phyloP scores from a whole-genome alignment of 2,797 vertebrate genomes.

The Cottoperca gobio region DNA sequence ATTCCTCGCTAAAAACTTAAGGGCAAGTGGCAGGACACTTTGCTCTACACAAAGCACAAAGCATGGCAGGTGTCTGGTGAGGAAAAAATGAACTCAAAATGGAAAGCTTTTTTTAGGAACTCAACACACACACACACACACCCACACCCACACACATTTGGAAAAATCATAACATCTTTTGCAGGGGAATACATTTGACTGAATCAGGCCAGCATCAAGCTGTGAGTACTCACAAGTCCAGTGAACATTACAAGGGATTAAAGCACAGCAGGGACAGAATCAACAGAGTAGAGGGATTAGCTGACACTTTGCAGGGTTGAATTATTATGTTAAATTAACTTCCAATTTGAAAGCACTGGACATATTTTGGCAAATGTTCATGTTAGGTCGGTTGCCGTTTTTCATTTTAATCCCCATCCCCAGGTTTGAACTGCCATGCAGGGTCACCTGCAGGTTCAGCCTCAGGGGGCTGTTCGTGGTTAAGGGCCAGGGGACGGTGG shows the following conservation, averaged over 20 bases:
- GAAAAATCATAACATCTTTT: slow-evolving; percentile 19
- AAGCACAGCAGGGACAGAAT: slow-evolving; percentile 50
- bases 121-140: too few species aligned
- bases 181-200: slow-evolving; percentile 24
- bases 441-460: slow-evolving; percentile 92
- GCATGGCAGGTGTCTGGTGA: background rate
- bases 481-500: slow-evolving; percentile 78
- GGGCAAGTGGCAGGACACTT: slow-evolving; percentile 23
- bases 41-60: slow-evolving; percentile 8
- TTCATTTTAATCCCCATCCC: background rate
- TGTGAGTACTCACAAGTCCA: slow-evolving; percentile 38
- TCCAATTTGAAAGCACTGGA: background rate
- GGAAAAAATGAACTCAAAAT: background rate
- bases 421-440: slow-evolving; percentile 73
- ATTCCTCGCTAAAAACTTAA: slow-evolving; percentile 24
- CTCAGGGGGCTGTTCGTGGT: slow-evolving; percentile 83
- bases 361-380: background rate
- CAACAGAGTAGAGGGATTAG: slow-evolving; percentile 58
- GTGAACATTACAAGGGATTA: slow-evolving; percentile 56
- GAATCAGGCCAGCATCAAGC: slow-evolving; percentile 37
- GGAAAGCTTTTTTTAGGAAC: background rate
- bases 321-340: background rate
- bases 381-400: background rate
- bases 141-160: too few species aligned
- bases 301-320: slow-evolving; percentile 8